These are phyloP conservation scores for Porites divaricata DNA, from an alignment of 92 coral and sea anemone species.

Conservation along the genomic window DNA sequence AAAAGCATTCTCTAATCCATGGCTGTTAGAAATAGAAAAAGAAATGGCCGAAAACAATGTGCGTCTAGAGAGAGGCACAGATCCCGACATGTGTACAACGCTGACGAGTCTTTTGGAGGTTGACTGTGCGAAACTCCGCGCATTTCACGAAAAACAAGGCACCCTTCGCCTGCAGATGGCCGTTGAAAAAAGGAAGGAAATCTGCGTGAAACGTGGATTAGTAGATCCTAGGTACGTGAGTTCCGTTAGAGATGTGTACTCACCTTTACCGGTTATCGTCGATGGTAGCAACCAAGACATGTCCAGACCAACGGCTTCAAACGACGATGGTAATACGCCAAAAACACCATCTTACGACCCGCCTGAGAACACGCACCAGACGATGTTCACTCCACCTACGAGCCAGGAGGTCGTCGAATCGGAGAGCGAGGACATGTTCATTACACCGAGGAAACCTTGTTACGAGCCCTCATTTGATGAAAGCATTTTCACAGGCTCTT, in stretches of 20 bases:
- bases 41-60: background rate
- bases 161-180: background rate
- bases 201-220: background rate
- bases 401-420: background rate
- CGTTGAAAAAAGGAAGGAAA: background rate
- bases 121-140: background rate
- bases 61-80: background rate
- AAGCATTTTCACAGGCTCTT: too few relatives aligned
- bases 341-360: background rate
- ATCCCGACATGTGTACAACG: background rate
- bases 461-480: too few relatives aligned
- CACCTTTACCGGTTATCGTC: background rate
- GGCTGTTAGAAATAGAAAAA: background rate
- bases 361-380: background rate
- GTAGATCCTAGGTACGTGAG: background rate
- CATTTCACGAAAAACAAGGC: background rate
- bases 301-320: background rate
- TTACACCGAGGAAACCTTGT: too few relatives aligned
- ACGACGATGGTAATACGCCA: background rate
- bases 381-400: background rate
- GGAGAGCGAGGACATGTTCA: too few relatives aligned
- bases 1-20: background rate
- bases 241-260: background rate
- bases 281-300: background rate
- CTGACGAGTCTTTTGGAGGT: background rate